A percentile compares a stretch with the other conserved stretches of the same genome.
Conservation (phyloP, 2,797 vertebrate genomes). For the Ficedula albicollis region DNA sequence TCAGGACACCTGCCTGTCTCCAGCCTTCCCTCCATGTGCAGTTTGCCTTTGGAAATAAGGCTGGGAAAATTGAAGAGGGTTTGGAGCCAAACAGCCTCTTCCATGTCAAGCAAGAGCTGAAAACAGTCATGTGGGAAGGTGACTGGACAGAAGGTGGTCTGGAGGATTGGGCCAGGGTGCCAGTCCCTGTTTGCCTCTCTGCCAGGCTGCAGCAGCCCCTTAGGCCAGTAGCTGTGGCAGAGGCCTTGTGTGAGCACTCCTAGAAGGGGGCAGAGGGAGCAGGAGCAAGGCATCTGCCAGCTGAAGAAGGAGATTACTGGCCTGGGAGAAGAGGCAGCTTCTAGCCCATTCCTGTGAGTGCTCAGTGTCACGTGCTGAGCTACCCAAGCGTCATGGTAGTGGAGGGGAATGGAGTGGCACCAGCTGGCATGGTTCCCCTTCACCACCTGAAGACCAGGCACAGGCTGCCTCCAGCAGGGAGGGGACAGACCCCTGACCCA, state of each 20-base stretch:
- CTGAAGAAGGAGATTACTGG: background rate
- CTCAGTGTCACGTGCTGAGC: background rate
- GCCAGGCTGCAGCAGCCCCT: background rate
- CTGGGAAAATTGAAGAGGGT: background rate
- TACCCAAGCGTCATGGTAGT: background rate
- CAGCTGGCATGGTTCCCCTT: background rate
- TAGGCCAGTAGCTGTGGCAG: background rate
- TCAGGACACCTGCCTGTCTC: background rate
- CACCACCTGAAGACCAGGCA: background rate
- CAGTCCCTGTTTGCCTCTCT: background rate
- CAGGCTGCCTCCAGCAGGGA: background rate
- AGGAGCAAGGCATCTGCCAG: background rate
- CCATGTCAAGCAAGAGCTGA: background rate
- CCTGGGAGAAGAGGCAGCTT: background rate
- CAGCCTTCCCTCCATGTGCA: background rate
- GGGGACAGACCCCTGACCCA: background rate
- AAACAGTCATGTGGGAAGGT: background rate
- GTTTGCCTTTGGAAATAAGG: background rate
- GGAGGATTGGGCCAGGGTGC: background rate
- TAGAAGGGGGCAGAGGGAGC: background rate
- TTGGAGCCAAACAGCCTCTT: background rate
- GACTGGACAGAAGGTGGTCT: background rate
- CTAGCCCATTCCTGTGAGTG: background rate
- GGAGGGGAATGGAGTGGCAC: background rate
- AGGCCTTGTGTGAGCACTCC: background rate